These are phyloP conservation scores for Pandemis corylana DNA, from an alignment of 2,888 invertebrate genomes.

Conservation along the genomic window DNA sequence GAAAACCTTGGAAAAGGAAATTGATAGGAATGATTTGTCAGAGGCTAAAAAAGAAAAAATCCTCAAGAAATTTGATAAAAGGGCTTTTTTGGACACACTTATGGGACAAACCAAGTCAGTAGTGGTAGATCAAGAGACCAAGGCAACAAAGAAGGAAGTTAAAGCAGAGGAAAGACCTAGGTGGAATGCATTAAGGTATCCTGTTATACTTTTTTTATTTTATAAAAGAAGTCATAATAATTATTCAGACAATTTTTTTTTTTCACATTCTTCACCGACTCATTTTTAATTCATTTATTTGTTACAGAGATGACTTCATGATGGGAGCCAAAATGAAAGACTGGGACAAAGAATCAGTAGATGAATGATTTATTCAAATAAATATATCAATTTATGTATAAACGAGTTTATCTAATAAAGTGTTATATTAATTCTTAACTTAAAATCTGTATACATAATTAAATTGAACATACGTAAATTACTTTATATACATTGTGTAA, in stretches of 20 bases:
- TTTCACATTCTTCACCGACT: too few relatives aligned
- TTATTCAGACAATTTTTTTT: too few relatives aligned
- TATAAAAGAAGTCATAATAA: neutral
- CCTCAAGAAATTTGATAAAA: conserved; percentile 90
- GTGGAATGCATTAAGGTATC: conserved; percentile 87
- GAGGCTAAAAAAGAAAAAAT: conserved; percentile 91
- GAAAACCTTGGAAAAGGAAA: conserved; percentile 88
- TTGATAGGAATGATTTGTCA: conserved; percentile 89
- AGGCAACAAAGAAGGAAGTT: conserved; percentile 69
- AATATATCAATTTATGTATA: conserved; percentile 1
- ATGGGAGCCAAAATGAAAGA: conserved; percentile 95
- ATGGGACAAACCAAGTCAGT: conserved; percentile 88
- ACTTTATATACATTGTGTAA: conserved; percentile 71
- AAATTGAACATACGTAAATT: conserved; percentile 12
- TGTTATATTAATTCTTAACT: conserved; percentile 8
- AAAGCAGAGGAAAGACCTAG: conserved; percentile 75
- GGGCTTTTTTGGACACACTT: conserved; percentile 90
- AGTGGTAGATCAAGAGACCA: conserved; percentile 76
- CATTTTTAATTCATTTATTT: conserved; percentile 58
- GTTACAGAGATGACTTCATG: conserved; percentile 93
- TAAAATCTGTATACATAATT: conserved; percentile 3
- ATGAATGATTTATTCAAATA: conserved; percentile 63
- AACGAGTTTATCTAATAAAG: conserved; percentile 44
- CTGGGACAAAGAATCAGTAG: conserved; percentile 92
- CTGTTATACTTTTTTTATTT: neutral